Conservation (phyloP, 2,797 vertebrate genomes). For the Pseudochromis fuscus region DNA sequence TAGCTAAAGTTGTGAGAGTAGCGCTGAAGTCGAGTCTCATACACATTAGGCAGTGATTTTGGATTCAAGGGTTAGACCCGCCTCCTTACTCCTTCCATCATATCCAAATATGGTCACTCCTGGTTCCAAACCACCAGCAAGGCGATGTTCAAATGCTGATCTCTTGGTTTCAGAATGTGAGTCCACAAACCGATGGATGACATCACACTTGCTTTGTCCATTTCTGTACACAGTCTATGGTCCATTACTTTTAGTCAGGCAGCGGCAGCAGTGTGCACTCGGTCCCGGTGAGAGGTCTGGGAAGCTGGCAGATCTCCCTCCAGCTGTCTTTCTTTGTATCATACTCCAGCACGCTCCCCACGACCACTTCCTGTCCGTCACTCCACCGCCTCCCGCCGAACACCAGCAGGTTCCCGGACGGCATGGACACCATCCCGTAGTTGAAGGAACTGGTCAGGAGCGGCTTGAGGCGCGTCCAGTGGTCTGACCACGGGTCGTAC, state of each 20-base stretch:
- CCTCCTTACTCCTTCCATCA: no score
- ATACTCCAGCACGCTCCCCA: conserved; percentile 91
- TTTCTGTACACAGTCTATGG: rapidly evolving
- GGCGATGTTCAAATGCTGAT: no score
- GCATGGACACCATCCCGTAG: conserved; percentile 89
- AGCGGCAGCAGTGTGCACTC: conserved; percentile 91
- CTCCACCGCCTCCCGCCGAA: conserved; percentile 95
- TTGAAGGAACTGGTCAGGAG: conserved; percentile 89
- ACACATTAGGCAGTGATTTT: no score
- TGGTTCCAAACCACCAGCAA: no score
- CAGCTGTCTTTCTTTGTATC: conserved; percentile 91
- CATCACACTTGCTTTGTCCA: no score
- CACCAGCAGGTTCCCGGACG: conserved; percentile 87
- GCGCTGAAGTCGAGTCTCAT: no score
- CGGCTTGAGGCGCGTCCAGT: conserved; percentile 92
- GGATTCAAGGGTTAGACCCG: no score
- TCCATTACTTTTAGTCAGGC: conserved; percentile 80
- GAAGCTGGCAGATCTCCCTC: conserved; percentile 91
- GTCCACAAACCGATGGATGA: no score
- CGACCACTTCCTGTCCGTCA: conserved; percentile 88
- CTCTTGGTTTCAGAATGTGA: no score
- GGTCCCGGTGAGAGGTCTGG: conserved; percentile 89
- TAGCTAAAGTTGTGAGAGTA: no score
- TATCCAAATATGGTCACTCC: no score
- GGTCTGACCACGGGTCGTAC: conserved; percentile 86